These are phyloP conservation scores for Peromyscus aztecus DNA, from an alignment of 2,797 vertebrate genomes.

Conservation along the genomic window DNA sequence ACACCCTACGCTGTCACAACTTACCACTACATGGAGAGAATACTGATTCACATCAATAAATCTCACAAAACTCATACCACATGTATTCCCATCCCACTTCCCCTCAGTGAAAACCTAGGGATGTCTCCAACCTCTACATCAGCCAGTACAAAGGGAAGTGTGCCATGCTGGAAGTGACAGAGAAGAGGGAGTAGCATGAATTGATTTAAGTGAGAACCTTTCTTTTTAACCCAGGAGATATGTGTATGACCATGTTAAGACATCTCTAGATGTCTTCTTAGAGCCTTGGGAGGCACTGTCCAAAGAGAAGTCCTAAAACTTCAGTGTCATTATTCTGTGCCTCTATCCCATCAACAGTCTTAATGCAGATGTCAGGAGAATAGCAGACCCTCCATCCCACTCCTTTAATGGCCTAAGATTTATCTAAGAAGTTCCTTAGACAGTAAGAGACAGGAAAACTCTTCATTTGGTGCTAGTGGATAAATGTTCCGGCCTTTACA, in stretches of 20 bases:
- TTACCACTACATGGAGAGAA: not conserved
- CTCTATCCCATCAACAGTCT: not conserved
- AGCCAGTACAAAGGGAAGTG: not conserved
- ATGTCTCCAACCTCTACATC: not conserved
- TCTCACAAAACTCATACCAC: not conserved
- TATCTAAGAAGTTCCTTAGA: not conserved
- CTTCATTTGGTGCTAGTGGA: not conserved
- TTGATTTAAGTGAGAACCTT: not conserved
- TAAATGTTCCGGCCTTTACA: constrained; percentile 16
- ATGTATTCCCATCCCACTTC: not conserved
- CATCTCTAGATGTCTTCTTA: not conserved
- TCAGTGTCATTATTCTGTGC: not conserved
- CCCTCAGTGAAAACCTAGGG: not conserved
- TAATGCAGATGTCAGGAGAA: constrained; percentile 40
- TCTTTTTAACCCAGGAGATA: not conserved
- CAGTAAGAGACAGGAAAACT: not conserved
- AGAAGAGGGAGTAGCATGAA: not conserved
- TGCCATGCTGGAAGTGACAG: not conserved
- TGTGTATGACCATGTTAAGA: not conserved
- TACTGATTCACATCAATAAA: not conserved
- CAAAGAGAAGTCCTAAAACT: not conserved
- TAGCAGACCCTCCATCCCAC: not conserved
- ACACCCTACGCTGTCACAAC: not conserved
- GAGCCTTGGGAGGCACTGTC: not conserved
- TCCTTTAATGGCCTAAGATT: not conserved